Conservation (phyloP, 2,113 vertebrate species). For the Leuciscus idus region DNA sequence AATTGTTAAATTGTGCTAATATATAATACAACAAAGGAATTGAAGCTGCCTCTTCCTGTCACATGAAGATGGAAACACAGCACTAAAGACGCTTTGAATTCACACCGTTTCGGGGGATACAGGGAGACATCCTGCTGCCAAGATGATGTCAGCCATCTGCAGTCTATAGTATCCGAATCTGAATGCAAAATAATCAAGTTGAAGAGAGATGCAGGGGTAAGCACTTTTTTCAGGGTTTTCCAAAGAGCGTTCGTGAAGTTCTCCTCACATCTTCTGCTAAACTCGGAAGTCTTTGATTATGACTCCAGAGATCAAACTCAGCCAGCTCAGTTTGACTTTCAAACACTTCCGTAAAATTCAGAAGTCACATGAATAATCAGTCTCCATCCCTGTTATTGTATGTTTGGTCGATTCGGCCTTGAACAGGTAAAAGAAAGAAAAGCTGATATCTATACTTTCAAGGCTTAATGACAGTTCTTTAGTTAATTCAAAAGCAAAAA, state of each 20-base stretch:
- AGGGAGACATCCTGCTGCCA: slow-evolving; percentile 46
- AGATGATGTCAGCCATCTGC: slow-evolving; percentile 44
- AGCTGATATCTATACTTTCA: neutral
- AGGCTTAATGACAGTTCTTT: neutral
- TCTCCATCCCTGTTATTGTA: neutral
- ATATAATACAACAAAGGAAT: slow-evolving; percentile 59
- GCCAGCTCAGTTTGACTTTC: slow-evolving; percentile 29
- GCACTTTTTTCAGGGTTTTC: slow-evolving; percentile 36
- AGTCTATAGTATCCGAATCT: slow-evolving; percentile 19
- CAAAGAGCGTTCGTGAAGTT: slow-evolving; percentile 28
- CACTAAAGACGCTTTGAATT: slow-evolving; percentile 49
- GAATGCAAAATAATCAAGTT: slow-evolving; percentile 39
- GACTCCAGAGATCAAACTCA: slow-evolving; percentile 34
- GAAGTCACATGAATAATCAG: slow-evolving; percentile 10
- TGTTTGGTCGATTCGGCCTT: neutral
- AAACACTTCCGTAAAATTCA: slow-evolving; percentile 11
- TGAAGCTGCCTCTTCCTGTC: slow-evolving; percentile 43
- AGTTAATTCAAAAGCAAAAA: neutral
- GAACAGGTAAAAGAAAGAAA: neutral
- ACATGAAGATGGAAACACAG: slow-evolving; percentile 7
- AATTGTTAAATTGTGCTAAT: slow-evolving; percentile 42
- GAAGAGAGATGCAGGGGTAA: slow-evolving; percentile 45
- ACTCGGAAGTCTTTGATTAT: slow-evolving; percentile 47
- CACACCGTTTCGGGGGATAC: slow-evolving; percentile 34
- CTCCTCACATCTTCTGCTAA: slow-evolving; percentile 39